Percentiles rank a stretch among this genome's conserved stretches.
phyloP scores from a whole-genome alignment of 64 coral and sea anemone species.

The Trachythela sp. region DNA sequence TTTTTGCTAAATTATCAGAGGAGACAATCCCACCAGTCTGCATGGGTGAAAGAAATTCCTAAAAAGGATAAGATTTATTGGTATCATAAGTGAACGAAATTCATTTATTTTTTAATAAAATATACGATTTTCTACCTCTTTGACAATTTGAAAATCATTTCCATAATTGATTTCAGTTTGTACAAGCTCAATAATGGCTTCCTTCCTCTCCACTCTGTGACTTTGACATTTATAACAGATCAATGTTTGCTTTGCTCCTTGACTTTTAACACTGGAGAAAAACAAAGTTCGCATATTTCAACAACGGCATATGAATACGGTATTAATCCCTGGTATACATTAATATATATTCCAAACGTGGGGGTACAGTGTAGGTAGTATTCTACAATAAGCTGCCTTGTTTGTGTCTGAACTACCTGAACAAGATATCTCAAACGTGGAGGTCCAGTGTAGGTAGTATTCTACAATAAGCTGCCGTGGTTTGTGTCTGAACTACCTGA shows the following conservation, averaged over 20 bases:
- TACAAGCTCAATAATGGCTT: conserved; percentile 88
- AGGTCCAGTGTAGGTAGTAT: too few species aligned
- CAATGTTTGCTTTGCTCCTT: conserved; percentile 24
- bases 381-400: too few species aligned
- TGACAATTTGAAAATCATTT: conserved; percentile 81
- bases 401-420: too few species aligned
- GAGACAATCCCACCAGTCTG: conserved; percentile 83
- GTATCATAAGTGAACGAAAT: too few species aligned
- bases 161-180: conserved; percentile 94
- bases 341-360: too few species aligned
- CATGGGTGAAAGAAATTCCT: conserved; percentile 96
- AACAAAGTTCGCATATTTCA: not conserved
- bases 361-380: too few species aligned
- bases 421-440: too few species aligned
- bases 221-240: conserved; percentile 78
- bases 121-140: too few species aligned
- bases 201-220: conserved; percentile 74
- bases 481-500: too few species aligned
- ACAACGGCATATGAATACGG: not conserved
- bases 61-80: not conserved
- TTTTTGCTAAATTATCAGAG: conserved; percentile 68
- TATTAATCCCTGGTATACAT: too few species aligned
- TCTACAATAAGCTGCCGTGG: too few species aligned
- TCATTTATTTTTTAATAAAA: too few species aligned
- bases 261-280: not conserved